phyloP scores from a whole-genome alignment of 2,113 vertebrate genomes.

The Cyphomyrus plagiostoma region DNA sequence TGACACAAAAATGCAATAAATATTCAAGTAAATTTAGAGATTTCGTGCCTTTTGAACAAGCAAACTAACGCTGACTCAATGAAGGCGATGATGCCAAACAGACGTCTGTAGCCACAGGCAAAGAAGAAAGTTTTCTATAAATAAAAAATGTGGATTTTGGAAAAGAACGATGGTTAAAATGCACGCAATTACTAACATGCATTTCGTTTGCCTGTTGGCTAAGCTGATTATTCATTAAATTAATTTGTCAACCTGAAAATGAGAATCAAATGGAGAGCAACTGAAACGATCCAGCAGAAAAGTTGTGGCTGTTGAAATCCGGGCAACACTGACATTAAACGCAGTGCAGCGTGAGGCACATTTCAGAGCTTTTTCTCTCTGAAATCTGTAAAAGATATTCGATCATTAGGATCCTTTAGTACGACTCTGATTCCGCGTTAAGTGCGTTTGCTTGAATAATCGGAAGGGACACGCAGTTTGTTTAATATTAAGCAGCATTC shows the following conservation, averaged over 20 bases:
- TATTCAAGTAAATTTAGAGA: neutral
- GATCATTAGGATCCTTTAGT: neutral
- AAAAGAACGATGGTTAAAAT: neutral
- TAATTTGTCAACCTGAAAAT: conserved; percentile 10
- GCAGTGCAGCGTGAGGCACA: too few relatives aligned
- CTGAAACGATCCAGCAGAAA: neutral
- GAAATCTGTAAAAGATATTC: neutral
- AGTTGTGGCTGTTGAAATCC: neutral
- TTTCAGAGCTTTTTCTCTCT: too few relatives aligned
- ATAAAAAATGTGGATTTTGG: neutral
- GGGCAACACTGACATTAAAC: neutral
- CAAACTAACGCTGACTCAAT: neutral
- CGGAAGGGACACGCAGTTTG: conserved; percentile 10
- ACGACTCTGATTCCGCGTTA: neutral
- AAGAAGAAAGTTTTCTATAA: neutral
- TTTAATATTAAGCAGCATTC: neutral
- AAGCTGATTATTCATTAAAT: conserved; percentile 2
- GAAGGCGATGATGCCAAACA: neutral
- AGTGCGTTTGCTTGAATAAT: neutral
- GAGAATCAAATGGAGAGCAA: neutral
- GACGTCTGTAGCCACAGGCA: neutral
- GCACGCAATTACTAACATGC: neutral
- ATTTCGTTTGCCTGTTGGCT: conserved; percentile 9
- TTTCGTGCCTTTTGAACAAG: neutral
- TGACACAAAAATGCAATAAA: neutral